These are phyloP conservation scores for Lindbergichthys nudifrons DNA, from an alignment of 2,797 vertebrate genomes.

Conservation along the genomic window DNA sequence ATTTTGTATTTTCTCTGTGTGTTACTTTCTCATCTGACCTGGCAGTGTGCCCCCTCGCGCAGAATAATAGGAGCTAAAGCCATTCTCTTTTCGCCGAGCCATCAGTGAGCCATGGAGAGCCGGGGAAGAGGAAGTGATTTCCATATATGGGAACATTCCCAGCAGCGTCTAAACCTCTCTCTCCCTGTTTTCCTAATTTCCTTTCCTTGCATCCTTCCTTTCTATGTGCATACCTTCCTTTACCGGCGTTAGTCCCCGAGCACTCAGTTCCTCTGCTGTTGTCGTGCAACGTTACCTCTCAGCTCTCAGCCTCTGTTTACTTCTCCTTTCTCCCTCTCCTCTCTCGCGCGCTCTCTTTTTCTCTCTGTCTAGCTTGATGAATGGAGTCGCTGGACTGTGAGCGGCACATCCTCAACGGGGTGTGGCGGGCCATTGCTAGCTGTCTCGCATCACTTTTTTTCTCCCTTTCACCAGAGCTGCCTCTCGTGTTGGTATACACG, in stretches of 20 bases:
- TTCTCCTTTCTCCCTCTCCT: constrained; percentile 40
- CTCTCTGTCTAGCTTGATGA: constrained; percentile 80
- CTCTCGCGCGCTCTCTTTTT: constrained; percentile 33
- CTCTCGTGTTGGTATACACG: constrained; percentile 27
- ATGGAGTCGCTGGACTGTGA: constrained; percentile 81
- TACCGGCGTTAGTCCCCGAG: constrained; percentile 41
- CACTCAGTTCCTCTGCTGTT: constrained; percentile 53
- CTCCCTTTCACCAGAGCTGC: constrained; percentile 27
- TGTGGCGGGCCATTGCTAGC: constrained; percentile 63
- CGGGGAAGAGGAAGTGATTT: constrained; percentile 78
- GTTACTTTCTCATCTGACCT: constrained; percentile 80
- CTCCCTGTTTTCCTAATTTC: constrained; percentile 34
- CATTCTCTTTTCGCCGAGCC: constrained; percentile 79
- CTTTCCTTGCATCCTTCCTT: constrained; percentile 40
- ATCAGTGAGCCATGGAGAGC: constrained; percentile 76
- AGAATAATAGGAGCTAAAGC: constrained; percentile 84
- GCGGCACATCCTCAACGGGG: constrained; percentile 70
- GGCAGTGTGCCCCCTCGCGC: constrained; percentile 79
- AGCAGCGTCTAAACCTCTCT: constrained; percentile 63
- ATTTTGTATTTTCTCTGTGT: constrained; percentile 62
- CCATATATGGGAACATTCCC: constrained; percentile 84
- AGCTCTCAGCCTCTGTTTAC: constrained; percentile 74
- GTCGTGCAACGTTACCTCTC: constrained; percentile 67
- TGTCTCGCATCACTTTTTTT: constrained; percentile 46
- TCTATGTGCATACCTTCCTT: constrained; percentile 52